A percentile compares a stretch with the other conserved stretches of the same genome.
phyloP scores from a whole-genome alignment of 2,888 invertebrate genomes.

The Orchesellides sinensis region DNA sequence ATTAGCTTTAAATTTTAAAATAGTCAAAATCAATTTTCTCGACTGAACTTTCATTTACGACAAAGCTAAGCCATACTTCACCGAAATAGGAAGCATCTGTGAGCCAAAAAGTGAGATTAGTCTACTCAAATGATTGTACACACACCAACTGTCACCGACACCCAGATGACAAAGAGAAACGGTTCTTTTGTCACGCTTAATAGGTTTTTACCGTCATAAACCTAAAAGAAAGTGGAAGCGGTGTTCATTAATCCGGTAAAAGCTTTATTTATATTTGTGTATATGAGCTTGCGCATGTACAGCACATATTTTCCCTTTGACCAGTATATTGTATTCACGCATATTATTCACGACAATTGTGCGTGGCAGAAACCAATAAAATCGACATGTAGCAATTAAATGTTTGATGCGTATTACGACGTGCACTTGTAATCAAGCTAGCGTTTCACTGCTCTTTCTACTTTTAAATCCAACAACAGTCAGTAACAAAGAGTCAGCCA shows the following conservation, averaged over 20 bases:
- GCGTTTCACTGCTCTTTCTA: constrained; percentile 7
- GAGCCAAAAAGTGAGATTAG: neutral
- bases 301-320: too few species aligned
- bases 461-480: neutral
- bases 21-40: neutral
- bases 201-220: constrained; percentile 20
- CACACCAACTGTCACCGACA: constrained; percentile 45
- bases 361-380: constrained; percentile 51
- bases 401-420: neutral
- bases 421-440: constrained; percentile 8
- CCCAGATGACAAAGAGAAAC: constrained; percentile 7
- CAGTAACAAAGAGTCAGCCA: too few species aligned
- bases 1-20: neutral
- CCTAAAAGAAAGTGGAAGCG: constrained; percentile 10
- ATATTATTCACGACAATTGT: constrained; percentile 3
- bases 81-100: too few species aligned
- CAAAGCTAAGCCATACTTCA: too few species aligned
- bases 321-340: too few species aligned
- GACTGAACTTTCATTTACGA: neutral
- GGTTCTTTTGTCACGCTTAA: constrained; percentile 42
- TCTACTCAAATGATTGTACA: neutral
- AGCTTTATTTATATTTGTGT: neutral
- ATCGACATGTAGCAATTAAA: constrained; percentile 30
- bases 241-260: neutral
- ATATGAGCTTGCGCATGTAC: too few species aligned